A percentile compares a stretch with the other conserved stretches of the same genome.
phyloP scores from a whole-genome alignment of 2,888 invertebrate species.

The Drosophila helvetica region DNA sequence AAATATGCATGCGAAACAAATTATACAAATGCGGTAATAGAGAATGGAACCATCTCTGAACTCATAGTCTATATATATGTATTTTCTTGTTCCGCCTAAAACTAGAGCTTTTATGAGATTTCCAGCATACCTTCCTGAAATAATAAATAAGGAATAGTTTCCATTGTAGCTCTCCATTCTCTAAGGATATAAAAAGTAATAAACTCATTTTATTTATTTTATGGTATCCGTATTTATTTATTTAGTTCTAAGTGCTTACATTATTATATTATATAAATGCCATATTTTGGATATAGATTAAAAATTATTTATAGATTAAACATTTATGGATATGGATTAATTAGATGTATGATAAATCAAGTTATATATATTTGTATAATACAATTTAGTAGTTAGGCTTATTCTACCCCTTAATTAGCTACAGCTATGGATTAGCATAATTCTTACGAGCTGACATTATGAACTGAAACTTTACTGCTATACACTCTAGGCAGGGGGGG shows the following conservation, averaged over 20 bases:
- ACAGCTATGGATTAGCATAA: slow-evolving; percentile 27
- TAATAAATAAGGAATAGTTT: no score
- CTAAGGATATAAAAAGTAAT: background rate
- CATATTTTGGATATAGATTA: slow-evolving; percentile 6
- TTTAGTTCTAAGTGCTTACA: background rate
- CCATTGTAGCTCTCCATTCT: background rate
- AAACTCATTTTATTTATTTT: slow-evolving; percentile 7
- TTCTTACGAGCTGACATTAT: slow-evolving; percentile 1
- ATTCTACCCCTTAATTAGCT: slow-evolving; percentile 29
- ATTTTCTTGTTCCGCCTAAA: no score
- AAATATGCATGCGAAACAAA: no score
- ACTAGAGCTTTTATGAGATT: no score
- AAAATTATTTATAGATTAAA: no score
- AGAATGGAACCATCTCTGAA: no score
- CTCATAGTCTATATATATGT: no score
- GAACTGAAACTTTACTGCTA: slow-evolving; percentile 26
- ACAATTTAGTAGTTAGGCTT: slow-evolving; percentile 57
- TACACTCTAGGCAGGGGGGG: slow-evolving; percentile 14
- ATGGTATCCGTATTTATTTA: background rate
- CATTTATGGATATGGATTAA: no score
- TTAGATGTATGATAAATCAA: no score
- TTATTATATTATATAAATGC: slow-evolving; percentile 32
- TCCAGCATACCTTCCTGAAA: no score
- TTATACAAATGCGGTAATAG: no score
- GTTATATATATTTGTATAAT: slow-evolving; percentile 51